phyloP scores from a whole-genome alignment of 2,113 vertebrate species.

The Hystrix brachyura region DNA sequence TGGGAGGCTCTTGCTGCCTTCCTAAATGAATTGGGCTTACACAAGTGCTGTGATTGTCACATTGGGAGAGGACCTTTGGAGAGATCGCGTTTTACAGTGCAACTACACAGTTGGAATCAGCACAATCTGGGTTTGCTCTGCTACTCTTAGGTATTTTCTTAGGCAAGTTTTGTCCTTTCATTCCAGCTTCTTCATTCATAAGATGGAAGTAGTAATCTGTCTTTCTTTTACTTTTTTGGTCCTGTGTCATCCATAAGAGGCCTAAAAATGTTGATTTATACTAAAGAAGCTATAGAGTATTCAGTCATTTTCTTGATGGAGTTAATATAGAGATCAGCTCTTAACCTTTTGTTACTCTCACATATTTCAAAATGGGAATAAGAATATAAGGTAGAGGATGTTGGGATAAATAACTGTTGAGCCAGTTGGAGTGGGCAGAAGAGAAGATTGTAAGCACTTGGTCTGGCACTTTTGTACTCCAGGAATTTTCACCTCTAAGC shows the following conservation, averaged over 20 bases:
- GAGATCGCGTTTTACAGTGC: background rate
- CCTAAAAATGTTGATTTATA: background rate
- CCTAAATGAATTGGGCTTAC: background rate
- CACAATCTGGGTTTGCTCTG: accelerated
- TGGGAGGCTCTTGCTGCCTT: background rate
- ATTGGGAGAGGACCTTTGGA: background rate
- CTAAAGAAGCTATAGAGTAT: background rate
- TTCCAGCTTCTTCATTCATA: too few relatives aligned
- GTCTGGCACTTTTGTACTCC: background rate
- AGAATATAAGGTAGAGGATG: background rate
- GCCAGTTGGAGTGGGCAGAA: background rate
- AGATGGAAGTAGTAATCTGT: too few relatives aligned
- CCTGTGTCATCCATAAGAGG: background rate
- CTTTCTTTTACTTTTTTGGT: background rate
- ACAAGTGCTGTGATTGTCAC: accelerated
- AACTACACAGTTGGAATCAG: background rate
- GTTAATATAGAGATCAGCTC: background rate
- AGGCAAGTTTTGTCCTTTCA: background rate
- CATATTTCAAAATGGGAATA: background rate
- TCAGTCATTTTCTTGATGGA: too few relatives aligned
- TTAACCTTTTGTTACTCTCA: background rate
- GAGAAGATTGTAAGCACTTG: background rate
- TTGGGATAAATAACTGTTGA: too few relatives aligned
- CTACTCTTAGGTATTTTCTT: background rate
- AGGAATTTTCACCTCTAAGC: background rate